A percentile compares a stretch with the other conserved stretches of the same genome.
These are phyloP conservation scores for Buceros bicornis DNA, from an alignment of 2,797 vertebrate species.

Conservation along the genomic window DNA sequence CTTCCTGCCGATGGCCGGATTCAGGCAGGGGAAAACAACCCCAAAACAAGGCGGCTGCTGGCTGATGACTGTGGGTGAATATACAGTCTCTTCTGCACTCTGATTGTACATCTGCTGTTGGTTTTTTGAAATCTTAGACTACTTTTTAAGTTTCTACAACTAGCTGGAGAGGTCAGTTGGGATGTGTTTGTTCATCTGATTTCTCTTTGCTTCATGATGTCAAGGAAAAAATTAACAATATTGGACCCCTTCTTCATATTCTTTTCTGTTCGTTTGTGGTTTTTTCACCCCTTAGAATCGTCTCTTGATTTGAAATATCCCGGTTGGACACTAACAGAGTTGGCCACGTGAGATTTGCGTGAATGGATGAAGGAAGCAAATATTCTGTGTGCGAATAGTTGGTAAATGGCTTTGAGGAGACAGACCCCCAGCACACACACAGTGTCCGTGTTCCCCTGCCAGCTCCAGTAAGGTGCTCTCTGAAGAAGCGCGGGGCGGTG, in stretches of 20 bases:
- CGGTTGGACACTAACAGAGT: not conserved
- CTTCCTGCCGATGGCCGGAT: not conserved
- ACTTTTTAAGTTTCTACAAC: not conserved
- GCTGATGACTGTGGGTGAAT: not conserved
- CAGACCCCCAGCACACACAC: not conserved
- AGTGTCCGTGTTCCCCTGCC: not conserved
- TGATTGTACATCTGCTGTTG: not conserved
- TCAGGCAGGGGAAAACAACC: not conserved
- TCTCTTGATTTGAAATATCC: not conserved
- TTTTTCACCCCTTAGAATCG: not conserved
- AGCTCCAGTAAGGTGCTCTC: not conserved
- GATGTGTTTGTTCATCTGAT: not conserved
- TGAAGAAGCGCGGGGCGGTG: fast-evolving
- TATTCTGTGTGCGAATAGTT: not conserved
- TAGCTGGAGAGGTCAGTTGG: not conserved
- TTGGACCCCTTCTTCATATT: not conserved
- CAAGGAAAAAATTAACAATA: not conserved
- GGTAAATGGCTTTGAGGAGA: not conserved
- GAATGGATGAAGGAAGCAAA: not conserved
- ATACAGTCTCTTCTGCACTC: not conserved
- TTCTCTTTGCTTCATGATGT: not conserved
- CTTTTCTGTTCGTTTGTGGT: not conserved
- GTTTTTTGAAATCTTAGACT: not conserved
- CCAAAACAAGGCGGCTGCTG: not conserved
- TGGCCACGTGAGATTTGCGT: not conserved